Evolutionary conservation across 2,888 invertebrate genomes (phyloP), one percentile per base, ranked within the genome.

Genomic region (Scrobipalpa atriplicella): DNA sequence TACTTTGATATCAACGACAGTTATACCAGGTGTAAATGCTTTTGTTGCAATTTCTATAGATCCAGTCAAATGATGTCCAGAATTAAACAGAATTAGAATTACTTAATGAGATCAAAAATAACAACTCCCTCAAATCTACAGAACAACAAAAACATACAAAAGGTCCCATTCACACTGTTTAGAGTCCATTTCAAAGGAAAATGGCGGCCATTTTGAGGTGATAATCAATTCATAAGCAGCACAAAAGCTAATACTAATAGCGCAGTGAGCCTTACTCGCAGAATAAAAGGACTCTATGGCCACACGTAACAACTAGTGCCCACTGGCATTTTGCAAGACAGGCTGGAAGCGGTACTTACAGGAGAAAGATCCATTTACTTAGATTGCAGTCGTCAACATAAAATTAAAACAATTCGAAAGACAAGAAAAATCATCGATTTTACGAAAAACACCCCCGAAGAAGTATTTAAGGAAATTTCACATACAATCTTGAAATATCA

Each of bases 241-340:
- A 83, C 81, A 81, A 80, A 69, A 67, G 70, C 69, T 67, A 72
- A 76, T 73, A 77, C 74, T 83, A 84, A 85, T 86, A 79, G 78
- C 60, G 77, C 81, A 78, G 80, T 82, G 80, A 77, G 78, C 69
- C 79, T 80, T 80, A 81, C 80, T 16, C 82, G 80, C 81, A 79
- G 83, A 78, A 82, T 81, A 79, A 79, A 77, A 75, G 73, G 73
- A 70, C 29, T 36, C 75, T 73, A 70, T 78, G 82, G 77, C 80
- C 83, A 82, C 81, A 82, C 80, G 77, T 74, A 78, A 74, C 78
- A 78, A 75, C 69, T 65, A 63, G 29, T 70, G 21, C 38, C 65
- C 71, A 69, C 9, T 61, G 75, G 75, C 61, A 10, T 13, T 1
- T 13, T 10, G 75, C 72, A 41, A 66, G 54, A 56, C 6, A 11